Percentiles rank a stretch among this genome's conserved stretches.
These are phyloP conservation scores for Anoplolepis gracilipes DNA, from an alignment of 1,140 invertebrate genomes.

Conservation along the genomic window DNA sequence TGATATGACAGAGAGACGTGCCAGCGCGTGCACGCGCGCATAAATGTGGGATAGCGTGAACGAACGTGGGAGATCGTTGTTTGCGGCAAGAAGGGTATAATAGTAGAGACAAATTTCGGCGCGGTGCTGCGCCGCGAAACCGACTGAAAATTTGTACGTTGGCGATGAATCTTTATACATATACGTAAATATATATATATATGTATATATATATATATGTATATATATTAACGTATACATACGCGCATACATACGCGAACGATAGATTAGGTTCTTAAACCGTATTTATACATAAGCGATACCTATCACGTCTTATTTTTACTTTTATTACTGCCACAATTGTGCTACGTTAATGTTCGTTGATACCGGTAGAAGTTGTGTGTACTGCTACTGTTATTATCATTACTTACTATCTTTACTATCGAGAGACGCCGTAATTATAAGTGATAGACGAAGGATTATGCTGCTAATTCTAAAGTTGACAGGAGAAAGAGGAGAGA, in stretches of 20 bases:
- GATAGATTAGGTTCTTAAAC: conserved; percentile 28
- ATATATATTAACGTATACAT: conserved; percentile 40
- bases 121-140: conserved; percentile 64
- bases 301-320: conserved; percentile 54
- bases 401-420: conserved; percentile 57
- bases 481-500: not conserved
- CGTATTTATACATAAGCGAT: conserved; percentile 27
- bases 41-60: conserved; percentile 32
- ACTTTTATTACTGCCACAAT: conserved; percentile 57
- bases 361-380: conserved; percentile 17
- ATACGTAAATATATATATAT: conserved; percentile 54
- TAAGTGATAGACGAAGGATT: conserved; percentile 49
- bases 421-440: conserved; percentile 51
- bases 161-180: conserved; percentile 56
- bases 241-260: conserved; percentile 10
- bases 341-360: conserved; percentile 41
- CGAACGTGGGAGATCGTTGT: conserved; percentile 51
- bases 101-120: conserved; percentile 60
- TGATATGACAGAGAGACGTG: conserved; percentile 35
- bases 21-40: conserved; percentile 3
- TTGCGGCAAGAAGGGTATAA: conserved; percentile 78
- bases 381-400: conserved; percentile 44
- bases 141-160: conserved; percentile 70
- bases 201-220: conserved; percentile 44
- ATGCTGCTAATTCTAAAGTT: conserved; percentile 49